A percentile compares a stretch with the other conserved stretches of the same genome.
Conservation (phyloP, 2,113 vertebrate genomes). For the Chloebia gouldiae region DNA sequence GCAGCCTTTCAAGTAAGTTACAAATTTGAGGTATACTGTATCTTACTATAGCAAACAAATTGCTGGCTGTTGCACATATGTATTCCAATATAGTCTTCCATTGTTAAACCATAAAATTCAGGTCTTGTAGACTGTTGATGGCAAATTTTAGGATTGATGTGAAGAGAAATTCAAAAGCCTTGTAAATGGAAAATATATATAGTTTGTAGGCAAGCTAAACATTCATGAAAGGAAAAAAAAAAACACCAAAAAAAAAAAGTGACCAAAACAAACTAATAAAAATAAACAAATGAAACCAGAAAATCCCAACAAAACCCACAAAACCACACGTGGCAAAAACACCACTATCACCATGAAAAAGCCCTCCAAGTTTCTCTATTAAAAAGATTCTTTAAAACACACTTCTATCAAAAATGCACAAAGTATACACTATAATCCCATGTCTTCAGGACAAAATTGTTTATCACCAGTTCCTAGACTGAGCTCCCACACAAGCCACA, state of each 20-base stretch:
- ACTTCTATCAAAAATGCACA: background rate
- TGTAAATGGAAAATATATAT: background rate
- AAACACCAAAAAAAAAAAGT: background rate
- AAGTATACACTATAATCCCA: background rate
- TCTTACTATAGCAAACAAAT: background rate
- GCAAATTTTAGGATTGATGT: background rate
- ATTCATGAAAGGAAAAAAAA: background rate
- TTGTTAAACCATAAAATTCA: background rate
- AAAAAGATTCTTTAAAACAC: background rate
- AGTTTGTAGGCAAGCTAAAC: background rate
- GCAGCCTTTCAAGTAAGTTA: background rate
- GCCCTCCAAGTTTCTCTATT: background rate
- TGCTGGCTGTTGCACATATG: background rate
- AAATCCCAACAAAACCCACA: fast-evolving
- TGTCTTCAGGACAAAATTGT: background rate
- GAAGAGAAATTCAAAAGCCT: background rate
- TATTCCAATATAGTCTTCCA: background rate
- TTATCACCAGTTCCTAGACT: background rate
- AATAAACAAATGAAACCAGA: background rate
- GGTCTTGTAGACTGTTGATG: background rate
- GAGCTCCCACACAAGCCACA: background rate
- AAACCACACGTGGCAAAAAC: background rate
- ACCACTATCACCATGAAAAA: background rate
- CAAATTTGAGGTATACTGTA: background rate
- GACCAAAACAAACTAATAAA: background rate